These are phyloP conservation scores for Galbula dea DNA, from an alignment of 2,113 vertebrate species.

Conservation along the genomic window DNA sequence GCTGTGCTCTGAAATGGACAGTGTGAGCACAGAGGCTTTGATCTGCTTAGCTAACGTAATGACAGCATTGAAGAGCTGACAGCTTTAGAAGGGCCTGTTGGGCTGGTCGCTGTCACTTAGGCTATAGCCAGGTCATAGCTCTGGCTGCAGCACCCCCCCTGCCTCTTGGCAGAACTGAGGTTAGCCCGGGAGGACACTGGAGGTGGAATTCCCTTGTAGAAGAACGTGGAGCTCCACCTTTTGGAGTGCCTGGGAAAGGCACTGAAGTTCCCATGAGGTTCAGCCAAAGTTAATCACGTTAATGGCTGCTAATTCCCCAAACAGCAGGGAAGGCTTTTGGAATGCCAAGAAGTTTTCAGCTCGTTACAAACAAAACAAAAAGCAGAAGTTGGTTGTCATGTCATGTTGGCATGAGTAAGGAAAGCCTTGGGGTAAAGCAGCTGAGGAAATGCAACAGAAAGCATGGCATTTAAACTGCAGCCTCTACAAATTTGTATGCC, in stretches of 20 bases:
- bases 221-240: conserved; percentile 48
- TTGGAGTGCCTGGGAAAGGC: background rate
- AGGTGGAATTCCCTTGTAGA: background rate
- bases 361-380: background rate
- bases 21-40: background rate
- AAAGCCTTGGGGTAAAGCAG: background rate
- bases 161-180: accelerated
- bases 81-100: background rate
- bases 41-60: background rate
- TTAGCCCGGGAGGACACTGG: background rate
- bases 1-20: background rate
- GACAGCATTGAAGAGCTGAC: no score
- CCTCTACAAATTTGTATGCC: background rate
- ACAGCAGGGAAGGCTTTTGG: background rate
- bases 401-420: background rate
- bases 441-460: background rate
- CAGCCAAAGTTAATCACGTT: background rate
- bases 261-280: background rate
- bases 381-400: background rate
- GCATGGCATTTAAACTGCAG: background rate
- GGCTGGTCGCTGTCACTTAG: background rate
- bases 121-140: background rate
- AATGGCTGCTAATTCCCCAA: background rate
- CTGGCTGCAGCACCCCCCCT: background rate
- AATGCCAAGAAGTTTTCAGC: background rate